Evolutionary conservation across 1,140 invertebrate genomes (phyloP).

Genomic region (Cotesia chilonis): DNA sequence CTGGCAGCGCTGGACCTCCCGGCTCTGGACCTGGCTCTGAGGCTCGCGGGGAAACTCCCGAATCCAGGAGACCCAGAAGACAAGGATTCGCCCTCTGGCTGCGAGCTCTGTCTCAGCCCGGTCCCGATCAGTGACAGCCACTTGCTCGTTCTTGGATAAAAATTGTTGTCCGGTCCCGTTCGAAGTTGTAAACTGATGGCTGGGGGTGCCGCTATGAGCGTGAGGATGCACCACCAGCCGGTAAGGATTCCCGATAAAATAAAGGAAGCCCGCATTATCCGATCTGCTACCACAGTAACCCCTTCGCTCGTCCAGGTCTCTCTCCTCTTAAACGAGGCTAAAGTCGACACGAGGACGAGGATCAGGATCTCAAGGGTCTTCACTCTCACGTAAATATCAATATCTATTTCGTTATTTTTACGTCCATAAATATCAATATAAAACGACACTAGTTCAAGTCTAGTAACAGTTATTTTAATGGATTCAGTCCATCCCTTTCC

Average conservation of each 20-base stretch:
- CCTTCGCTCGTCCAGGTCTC: conserved; percentile 49
- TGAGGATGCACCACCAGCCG: conserved; percentile 59
- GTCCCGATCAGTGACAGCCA: not conserved
- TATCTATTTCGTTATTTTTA: not conserved
- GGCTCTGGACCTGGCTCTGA: not conserved
- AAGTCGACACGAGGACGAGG: conserved; percentile 33
- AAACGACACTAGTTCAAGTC: not conserved
- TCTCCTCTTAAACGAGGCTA: conserved; percentile 9
- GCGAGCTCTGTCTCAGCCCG: not conserved
- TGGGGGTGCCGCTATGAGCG: conserved; percentile 53
- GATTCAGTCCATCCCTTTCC: conserved; percentile 29
- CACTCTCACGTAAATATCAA: not conserved
- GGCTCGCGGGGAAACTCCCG: not conserved
- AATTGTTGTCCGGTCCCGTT: conserved; percentile 11
- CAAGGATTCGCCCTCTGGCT: not conserved
- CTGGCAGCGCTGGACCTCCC: conserved; percentile 36
- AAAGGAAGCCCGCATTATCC: conserved; percentile 62
- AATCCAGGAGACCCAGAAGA: conserved; percentile 1
- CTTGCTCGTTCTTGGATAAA: not conserved
- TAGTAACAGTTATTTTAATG: not conserved
- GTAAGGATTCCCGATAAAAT: conserved; percentile 60
- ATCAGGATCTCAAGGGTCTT: not conserved
- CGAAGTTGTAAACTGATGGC: conserved; percentile 45
- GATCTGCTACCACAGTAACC: conserved; percentile 47
- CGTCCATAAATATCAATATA: no score